Evolutionary conservation across 2,888 invertebrate genomes (phyloP).

Genomic region (Spicauda simplicius): DNA sequence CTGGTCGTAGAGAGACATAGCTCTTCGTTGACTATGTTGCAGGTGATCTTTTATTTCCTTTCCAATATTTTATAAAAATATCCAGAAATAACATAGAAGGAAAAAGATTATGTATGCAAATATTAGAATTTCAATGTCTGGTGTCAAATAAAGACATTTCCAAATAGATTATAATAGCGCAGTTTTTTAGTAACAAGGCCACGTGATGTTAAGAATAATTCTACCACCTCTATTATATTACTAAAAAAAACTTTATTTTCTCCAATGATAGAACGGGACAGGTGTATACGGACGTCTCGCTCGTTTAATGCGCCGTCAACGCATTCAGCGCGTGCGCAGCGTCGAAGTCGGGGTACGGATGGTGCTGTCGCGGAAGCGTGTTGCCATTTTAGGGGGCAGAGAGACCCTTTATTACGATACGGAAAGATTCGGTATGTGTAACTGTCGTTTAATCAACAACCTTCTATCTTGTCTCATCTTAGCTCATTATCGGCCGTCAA

Average conservation of each 20-base stretch:
- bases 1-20: conserved; percentile 90
- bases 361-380: conserved; percentile 85
- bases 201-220: too few relatives aligned
- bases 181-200: too few relatives aligned
- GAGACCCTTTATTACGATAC: conserved; percentile 91
- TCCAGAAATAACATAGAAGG: too few relatives aligned
- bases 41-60: conserved; percentile 65
- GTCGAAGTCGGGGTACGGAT: conserved; percentile 89
- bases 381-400: conserved; percentile 89
- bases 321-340: conserved; percentile 86
- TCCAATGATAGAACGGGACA: conserved; percentile 86
- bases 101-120: too few relatives aligned
- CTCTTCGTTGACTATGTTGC: conserved; percentile 88
- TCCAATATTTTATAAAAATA: not conserved
- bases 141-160: too few relatives aligned
- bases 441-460: too few relatives aligned
- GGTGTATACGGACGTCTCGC: conserved; percentile 89
- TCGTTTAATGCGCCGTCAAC: conserved; percentile 86
- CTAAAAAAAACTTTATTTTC: not conserved
- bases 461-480: too few relatives aligned
- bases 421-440: conserved; percentile 87
- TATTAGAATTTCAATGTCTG: too few relatives aligned
- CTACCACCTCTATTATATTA: too few relatives aligned
- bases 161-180: too few relatives aligned
- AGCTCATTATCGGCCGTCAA: too few relatives aligned